Percentiles rank a stretch among this genome's conserved stretches.
These are phyloP conservation scores for Brachionus plicatilis DNA, from an alignment of 1,140 invertebrate species.

Conservation along the genomic window DNA sequence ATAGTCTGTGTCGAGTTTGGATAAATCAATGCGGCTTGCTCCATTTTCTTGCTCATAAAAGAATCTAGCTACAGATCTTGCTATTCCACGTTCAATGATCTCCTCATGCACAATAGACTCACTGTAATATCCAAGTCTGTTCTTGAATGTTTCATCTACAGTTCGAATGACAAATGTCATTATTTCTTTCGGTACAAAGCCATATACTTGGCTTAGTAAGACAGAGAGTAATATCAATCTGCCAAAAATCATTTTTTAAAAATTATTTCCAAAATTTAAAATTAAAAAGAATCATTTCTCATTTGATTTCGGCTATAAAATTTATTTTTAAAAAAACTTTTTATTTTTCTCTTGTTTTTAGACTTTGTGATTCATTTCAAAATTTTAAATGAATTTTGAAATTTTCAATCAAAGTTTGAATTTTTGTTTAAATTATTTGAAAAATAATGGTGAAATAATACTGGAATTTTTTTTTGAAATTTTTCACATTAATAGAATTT, in stretches of 20 bases:
- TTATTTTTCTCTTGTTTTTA: no score
- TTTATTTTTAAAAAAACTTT: background rate
- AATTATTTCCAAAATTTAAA: background rate
- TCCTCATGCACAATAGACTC: slow-evolving; percentile 24
- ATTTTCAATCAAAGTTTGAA: no score
- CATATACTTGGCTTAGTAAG: background rate
- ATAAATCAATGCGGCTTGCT: background rate
- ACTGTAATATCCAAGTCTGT: background rate
- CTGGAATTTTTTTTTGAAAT: no score
- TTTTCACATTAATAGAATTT: no score
- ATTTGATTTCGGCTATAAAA: background rate
- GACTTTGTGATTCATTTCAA: no score
- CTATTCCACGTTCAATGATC: background rate
- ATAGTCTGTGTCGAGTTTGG: slow-evolving; percentile 8
- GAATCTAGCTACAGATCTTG: background rate
- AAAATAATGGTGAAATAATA: no score
- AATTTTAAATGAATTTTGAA: no score
- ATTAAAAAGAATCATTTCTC: background rate
- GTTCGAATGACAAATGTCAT: background rate
- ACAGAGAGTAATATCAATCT: background rate
- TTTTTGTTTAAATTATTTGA: no score
- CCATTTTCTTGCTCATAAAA: background rate
- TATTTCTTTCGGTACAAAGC: slow-evolving; percentile 1
- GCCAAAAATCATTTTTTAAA: background rate
- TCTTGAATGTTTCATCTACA: background rate